Evolutionary conservation across 1,140 invertebrate species (phyloP).

Genomic region (Scaptomyza montana): DNA sequence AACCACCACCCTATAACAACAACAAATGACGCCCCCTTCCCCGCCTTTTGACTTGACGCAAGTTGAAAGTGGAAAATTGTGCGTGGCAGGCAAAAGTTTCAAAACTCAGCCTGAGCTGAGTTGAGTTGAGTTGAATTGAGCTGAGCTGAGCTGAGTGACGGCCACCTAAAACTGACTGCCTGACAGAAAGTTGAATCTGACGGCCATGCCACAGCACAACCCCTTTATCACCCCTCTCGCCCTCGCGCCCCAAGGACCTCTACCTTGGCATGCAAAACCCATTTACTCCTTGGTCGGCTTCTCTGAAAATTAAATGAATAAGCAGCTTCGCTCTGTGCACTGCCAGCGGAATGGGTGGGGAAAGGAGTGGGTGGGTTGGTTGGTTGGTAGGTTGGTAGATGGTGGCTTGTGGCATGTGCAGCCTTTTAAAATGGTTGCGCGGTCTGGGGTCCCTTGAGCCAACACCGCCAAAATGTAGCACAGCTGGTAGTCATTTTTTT

Average conservation of each 20-base stretch:
- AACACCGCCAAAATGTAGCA: conserved; percentile 49
- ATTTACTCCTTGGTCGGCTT: conserved; percentile 53
- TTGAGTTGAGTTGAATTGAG: conserved; percentile 14
- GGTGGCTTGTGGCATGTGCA: conserved; percentile 57
- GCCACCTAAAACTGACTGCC: conserved; percentile 31
- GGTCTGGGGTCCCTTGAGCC: conserved; percentile 19
- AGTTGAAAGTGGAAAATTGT: conserved; percentile 82
- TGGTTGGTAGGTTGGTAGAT: too few species aligned
- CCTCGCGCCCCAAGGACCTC: neutral
- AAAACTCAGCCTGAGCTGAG: conserved; percentile 20
- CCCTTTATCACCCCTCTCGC: neutral
- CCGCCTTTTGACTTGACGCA: conserved; percentile 32
- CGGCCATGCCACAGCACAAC: conserved; percentile 30
- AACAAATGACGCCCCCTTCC: neutral
- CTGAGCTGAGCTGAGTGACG: conserved; percentile 55
- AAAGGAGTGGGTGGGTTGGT: neutral
- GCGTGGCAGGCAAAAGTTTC: conserved; percentile 78
- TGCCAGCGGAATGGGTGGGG: conserved; percentile 2
- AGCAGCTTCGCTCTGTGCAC: conserved; percentile 65
- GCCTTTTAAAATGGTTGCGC: conserved; percentile 38
- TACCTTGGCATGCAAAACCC: conserved; percentile 29
- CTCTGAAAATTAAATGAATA: conserved; percentile 73
- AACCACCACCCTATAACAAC: conserved; percentile 37
- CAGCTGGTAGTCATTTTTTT: conserved; percentile 70
- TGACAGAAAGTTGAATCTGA: conserved; percentile 15